phyloP scores from a whole-genome alignment of 2,113 vertebrate species.

The Mirounga angustirostris region DNA sequence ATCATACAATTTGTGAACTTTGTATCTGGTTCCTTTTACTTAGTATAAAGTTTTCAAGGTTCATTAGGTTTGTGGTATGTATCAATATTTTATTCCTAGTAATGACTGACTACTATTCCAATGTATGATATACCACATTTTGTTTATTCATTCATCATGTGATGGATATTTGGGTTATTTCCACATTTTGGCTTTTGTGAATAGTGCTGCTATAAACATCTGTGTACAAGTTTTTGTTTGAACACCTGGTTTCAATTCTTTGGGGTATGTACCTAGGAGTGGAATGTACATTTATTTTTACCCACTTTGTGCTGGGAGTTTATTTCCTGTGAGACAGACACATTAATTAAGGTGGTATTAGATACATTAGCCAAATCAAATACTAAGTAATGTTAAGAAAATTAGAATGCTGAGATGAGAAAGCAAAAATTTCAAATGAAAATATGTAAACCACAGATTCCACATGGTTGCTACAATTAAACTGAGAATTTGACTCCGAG shows the following conservation, averaged over 20 bases:
- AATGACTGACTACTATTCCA: not conserved
- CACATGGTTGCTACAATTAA: not conserved
- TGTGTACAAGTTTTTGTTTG: not conserved
- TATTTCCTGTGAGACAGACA: not conserved
- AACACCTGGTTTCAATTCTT: not conserved
- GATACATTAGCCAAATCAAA: not conserved
- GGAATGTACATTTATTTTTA: not conserved
- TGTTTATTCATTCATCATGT: not conserved
- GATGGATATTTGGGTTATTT: not conserved
- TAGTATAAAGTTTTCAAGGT: not conserved
- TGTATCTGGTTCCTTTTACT: not conserved
- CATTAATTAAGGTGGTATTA: not conserved
- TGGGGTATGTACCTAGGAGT: not conserved
- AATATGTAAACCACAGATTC: not conserved
- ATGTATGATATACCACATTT: not conserved
- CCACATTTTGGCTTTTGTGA: not conserved
- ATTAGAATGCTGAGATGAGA: not conserved
- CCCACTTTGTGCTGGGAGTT: not conserved
- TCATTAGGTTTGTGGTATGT: not conserved
- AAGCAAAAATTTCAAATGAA: slow-evolving; percentile 42
- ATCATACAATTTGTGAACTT: not conserved
- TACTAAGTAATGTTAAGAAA: slow-evolving; percentile 16
- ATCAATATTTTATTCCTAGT: not conserved
- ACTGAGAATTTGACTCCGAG: not conserved
- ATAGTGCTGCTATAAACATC: not conserved